A percentile compares a stretch with the other conserved stretches of the same genome.
Evolutionary conservation across 2,797 vertebrate species (phyloP).

Genomic region (Diglossa cyanea): DNA sequence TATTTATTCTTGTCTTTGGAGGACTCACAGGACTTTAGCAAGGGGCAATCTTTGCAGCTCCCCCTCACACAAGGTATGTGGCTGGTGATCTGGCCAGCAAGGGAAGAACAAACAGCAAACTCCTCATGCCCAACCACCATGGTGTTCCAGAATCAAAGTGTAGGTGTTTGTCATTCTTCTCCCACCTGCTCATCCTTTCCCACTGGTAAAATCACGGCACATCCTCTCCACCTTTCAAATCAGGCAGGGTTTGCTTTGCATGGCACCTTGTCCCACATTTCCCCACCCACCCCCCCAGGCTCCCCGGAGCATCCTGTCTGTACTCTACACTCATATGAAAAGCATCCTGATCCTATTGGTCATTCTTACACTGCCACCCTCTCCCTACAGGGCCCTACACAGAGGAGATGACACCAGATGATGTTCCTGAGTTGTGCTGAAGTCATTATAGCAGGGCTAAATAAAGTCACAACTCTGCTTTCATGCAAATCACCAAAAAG

Average conservation of each 20-base stretch:
- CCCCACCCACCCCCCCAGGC: too few species aligned
- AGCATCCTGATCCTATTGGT: not conserved
- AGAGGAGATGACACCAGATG: not conserved
- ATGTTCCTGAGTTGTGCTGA: not conserved
- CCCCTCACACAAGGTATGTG: accelerated
- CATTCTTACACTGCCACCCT: not conserved
- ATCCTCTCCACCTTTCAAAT: not conserved
- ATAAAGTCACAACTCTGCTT: not conserved
- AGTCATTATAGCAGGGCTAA: not conserved
- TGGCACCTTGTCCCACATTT: not conserved
- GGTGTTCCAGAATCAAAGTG: not conserved
- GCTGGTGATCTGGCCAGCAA: accelerated
- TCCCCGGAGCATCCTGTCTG: not conserved
- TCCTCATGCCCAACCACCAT: accelerated
- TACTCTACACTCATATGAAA: not conserved
- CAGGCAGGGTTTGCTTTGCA: not conserved
- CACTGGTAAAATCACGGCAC: not conserved
- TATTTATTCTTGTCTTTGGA: not conserved
- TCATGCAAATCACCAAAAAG: not conserved
- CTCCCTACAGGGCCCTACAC: too few species aligned
- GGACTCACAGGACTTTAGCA: not conserved
- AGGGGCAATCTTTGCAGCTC: not conserved
- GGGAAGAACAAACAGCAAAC: not conserved
- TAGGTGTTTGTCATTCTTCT: not conserved
- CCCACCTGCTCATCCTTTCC: not conserved